A percentile compares a stretch with the other conserved stretches of the same genome.
phyloP scores from a whole-genome alignment of 2,113 vertebrate genomes.

The Notarius lentiginosus region DNA sequence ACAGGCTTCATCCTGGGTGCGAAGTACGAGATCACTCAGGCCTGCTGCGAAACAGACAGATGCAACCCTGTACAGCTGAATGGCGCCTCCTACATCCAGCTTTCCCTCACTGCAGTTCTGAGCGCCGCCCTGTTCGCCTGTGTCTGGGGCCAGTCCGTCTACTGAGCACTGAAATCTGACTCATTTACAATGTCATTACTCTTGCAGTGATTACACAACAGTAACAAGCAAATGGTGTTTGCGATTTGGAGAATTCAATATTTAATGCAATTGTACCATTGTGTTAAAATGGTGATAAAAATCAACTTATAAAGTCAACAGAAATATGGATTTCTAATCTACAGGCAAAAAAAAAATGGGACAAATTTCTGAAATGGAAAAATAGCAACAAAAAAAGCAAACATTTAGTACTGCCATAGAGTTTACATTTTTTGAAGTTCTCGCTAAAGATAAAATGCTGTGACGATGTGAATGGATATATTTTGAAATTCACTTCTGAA shows the following conservation, averaged over 20 bases:
- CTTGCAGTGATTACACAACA: not conserved
- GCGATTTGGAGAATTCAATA: not conserved
- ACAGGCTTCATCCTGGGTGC: not conserved
- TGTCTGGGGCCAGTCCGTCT: slow-evolving; percentile 43
- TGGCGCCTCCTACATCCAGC: slow-evolving; percentile 52
- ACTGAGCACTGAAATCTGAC: slow-evolving; percentile 2
- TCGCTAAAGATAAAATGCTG: too few relatives aligned
- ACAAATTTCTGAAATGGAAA: not conserved
- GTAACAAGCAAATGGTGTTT: not conserved
- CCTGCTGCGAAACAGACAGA: slow-evolving; percentile 57
- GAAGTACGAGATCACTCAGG: fast-evolving
- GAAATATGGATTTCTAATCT: not conserved
- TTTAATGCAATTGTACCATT: not conserved
- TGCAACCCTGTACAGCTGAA: slow-evolving; percentile 57
- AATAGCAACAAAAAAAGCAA: not conserved
- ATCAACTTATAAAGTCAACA: not conserved
- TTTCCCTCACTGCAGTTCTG: slow-evolving; percentile 50
- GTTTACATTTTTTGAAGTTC: not conserved
- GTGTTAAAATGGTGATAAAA: not conserved
- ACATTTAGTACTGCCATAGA: not conserved
- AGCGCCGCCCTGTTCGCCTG: slow-evolving; percentile 55
- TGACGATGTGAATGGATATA: not conserved
- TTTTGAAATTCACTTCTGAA: not conserved
- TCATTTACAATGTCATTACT: not conserved
- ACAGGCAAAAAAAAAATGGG: not conserved